Percentiles rank a stretch among this genome's conserved stretches.
These are phyloP conservation scores for Drosophila sulfurigaster DNA, from an alignment of 1,140 invertebrate genomes.

Conservation along the genomic window DNA sequence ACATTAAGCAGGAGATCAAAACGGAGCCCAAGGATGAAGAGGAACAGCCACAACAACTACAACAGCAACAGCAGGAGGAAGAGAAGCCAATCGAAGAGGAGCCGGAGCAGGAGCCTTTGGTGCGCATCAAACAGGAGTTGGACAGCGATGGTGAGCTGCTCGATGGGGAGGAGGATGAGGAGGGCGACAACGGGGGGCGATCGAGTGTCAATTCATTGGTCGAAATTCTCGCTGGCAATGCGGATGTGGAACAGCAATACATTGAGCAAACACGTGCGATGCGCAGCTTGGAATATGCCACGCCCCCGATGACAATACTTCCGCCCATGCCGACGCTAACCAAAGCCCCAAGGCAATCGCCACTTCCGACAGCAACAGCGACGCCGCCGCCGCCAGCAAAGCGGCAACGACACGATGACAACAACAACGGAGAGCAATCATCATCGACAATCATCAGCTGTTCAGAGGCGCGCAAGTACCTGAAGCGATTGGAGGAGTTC, in stretches of 20 bases:
- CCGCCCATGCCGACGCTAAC: conserved; percentile 58
- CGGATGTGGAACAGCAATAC: conserved; percentile 67
- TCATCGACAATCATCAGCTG: conserved; percentile 56
- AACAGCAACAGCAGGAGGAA: too few species aligned
- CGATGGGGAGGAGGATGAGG: conserved; percentile 45
- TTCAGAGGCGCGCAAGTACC: conserved; percentile 75
- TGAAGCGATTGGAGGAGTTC: conserved; percentile 78
- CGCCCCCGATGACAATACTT: conserved; percentile 26
- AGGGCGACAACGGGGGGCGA: conserved; percentile 63
- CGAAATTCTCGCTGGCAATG: conserved; percentile 69
- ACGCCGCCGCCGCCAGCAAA: conserved; percentile 36
- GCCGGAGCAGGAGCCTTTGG: conserved; percentile 5
- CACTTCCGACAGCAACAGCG: conserved; percentile 48
- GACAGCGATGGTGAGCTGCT: conserved; percentile 53
- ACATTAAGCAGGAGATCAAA: conserved; percentile 78
- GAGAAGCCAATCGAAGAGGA: conserved; percentile 1
- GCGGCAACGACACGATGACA: conserved; percentile 58
- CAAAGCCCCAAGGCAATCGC: conserved; percentile 50
- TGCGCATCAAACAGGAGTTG: conserved; percentile 49
- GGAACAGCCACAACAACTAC: conserved; percentile 12
- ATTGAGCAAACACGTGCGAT: conserved; percentile 61
- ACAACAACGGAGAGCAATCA: conserved; percentile 53
- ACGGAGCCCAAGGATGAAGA: conserved; percentile 59
- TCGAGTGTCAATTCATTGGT: conserved; percentile 71
- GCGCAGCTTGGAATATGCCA: conserved; percentile 21